Evolutionary conservation across 1,140 invertebrate species (phyloP), one percentile per base, ranked within the genome.

Genomic region (Anastrepha obliqua): DNA sequence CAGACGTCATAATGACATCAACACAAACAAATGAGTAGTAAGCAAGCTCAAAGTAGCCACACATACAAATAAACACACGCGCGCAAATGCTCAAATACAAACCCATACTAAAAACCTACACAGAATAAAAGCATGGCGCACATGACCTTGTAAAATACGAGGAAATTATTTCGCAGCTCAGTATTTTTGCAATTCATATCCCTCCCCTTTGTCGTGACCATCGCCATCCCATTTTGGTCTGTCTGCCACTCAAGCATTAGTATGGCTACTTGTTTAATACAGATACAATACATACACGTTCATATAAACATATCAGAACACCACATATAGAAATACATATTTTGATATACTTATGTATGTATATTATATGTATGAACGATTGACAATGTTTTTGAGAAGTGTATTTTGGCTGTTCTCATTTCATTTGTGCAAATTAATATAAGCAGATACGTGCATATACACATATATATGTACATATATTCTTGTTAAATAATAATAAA

Each of bases 121-220:
- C 47, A 87, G 86, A 87, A 62, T 62, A 74, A 7, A 51, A 81
- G 42, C 39, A 42, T 87, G 39, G 17, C 47, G 39, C 85, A 47
- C 58, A 47, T 64, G 70, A 87, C 87, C 87, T 87, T 87, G 87
- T 85, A 70, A 87, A 87, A 87, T 87, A 87, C 87, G 87, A 87
- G 87, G 87, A 87, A 87, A 87, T 87, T 58, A 64, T 85, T 78
- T 87, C 62, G 58, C 29, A 62, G 62, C 42, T 62, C 58, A 20
- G 58, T 44, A 47, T 62, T 55, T 60, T 86, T 86, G 58, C 64
- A 58, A 65, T 51, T 87, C 65, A 51, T 59, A 47, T 86, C n/a
- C 58, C n/a, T 39, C n/a, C 85, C 44, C 5, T 42, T 20, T 86
- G 44, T 15, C 55, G 20, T 11, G 44, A 11, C 51, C 59, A 86